Conservation (phyloP, 2,797 vertebrate species). For the Channa striata region DNA sequence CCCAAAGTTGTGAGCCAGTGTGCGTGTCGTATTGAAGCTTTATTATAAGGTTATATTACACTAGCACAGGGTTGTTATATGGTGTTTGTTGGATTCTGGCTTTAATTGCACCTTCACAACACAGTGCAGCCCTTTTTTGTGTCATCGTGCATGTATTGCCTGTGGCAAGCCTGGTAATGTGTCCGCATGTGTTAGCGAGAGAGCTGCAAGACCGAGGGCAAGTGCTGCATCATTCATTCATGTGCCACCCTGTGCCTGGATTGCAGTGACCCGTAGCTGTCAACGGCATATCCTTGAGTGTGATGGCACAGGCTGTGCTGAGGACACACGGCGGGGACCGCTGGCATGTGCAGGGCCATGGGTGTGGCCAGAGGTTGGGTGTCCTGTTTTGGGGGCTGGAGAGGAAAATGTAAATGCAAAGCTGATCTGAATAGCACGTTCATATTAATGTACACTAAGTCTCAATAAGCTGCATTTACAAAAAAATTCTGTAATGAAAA, state of each 20-base stretch:
- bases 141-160: constrained; percentile 27
- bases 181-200: constrained; percentile 59
- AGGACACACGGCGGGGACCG: constrained; percentile 61
- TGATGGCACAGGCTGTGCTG: constrained; percentile 60
- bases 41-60: neutral
- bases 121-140: constrained; percentile 6
- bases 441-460: constrained; percentile 7
- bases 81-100: constrained; percentile 28
- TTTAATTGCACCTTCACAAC: constrained; percentile 35
- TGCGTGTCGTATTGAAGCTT: neutral
- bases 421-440: constrained; percentile 9
- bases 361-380: constrained; percentile 45
- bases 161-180: constrained; percentile 50
- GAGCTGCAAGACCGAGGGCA: constrained; percentile 44
- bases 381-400: neutral
- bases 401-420: constrained; percentile 25
- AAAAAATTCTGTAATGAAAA: no score
- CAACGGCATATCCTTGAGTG: constrained; percentile 74
- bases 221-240: constrained; percentile 78
- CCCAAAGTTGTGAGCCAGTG: constrained; percentile 8
- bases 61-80: constrained; percentile 10
- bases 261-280: constrained; percentile 76
- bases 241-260: constrained; percentile 71
- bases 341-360: constrained; percentile 56
- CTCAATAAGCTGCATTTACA: no score